Evolutionary conservation across 2,113 vertebrate species (phyloP).

Genomic region (Synchiropus splendidus): DNA sequence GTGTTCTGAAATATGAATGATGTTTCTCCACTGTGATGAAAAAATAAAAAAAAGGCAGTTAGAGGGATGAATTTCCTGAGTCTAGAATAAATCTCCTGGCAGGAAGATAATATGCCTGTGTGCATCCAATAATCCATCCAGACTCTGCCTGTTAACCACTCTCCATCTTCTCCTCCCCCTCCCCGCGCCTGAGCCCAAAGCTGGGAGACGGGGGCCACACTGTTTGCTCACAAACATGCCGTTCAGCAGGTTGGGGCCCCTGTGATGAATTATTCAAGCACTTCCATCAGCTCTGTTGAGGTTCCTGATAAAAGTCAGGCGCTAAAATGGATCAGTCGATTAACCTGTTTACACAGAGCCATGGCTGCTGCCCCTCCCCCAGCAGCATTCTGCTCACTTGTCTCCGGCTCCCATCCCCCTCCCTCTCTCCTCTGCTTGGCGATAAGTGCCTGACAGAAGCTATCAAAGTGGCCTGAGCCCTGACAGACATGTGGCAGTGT

Average conservation of each 20-base stretch:
- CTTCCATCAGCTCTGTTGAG: constrained; percentile 80
- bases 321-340: constrained; percentile 90
- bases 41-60: constrained; percentile 49
- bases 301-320: constrained; percentile 86
- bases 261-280: constrained; percentile 86
- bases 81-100: constrained; percentile 51
- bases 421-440: constrained; percentile 35
- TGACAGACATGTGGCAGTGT: constrained; percentile 59
- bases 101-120: constrained; percentile 61
- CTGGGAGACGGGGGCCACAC: constrained; percentile 43
- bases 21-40: constrained; percentile 49
- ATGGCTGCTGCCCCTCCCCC: constrained; percentile 53
- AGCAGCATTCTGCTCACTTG: constrained; percentile 17
- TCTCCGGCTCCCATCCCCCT: constrained; percentile 26
- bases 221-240: constrained; percentile 81
- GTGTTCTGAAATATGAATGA: constrained; percentile 51
- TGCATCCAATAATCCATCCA: constrained; percentile 61
- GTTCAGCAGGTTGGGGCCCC: constrained; percentile 79
- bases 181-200: constrained; percentile 24
- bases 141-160: constrained; percentile 60
- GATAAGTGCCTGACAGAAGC: constrained; percentile 72
- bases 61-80: constrained; percentile 55
- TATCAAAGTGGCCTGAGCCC: constrained; percentile 51
- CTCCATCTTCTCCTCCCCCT: constrained; percentile 27
- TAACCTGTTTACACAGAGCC: constrained; percentile 84